These are phyloP conservation scores for Prietella phreatophila DNA, from an alignment of 2,113 vertebrate species.

Conservation along the genomic window DNA sequence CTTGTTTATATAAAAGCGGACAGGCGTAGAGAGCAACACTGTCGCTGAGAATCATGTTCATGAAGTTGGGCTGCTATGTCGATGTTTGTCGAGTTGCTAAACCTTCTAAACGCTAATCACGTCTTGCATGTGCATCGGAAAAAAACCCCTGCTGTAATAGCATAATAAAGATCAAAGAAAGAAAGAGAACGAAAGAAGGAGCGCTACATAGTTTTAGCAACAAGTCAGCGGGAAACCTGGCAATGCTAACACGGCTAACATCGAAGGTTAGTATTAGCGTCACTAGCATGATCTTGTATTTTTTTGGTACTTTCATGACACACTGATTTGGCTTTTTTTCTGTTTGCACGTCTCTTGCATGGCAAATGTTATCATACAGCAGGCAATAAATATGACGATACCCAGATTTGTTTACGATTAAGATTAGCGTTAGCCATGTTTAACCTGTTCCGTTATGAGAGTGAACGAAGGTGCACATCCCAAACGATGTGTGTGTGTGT, in stretches of 20 bases:
- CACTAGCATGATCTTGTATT: constrained; percentile 2
- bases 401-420: constrained; percentile 3
- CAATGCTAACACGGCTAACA: constrained; percentile 14
- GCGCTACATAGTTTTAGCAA: constrained; percentile 25
- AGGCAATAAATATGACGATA: constrained; percentile 8
- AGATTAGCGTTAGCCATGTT: constrained; percentile 37
- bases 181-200: background rate
- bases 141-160: background rate
- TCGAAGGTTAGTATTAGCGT: background rate
- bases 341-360: constrained; percentile 1
- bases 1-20: constrained; percentile 26
- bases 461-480: background rate
- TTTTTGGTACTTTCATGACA: constrained; percentile 17
- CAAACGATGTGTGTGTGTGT: constrained; percentile 27
- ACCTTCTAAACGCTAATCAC: background rate
- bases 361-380: constrained; percentile 13
- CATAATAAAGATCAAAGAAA: background rate
- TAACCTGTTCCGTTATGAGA: background rate
- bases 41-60: background rate
- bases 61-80: constrained; percentile 7
- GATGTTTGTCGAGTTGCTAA: background rate
- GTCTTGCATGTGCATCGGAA: background rate
- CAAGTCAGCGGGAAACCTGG: background rate
- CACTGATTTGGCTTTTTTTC: constrained; percentile 10
- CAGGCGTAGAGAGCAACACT: background rate